These are phyloP conservation scores for Ceratina japonica DNA, from an alignment of 1,140 invertebrate species.

Conservation along the genomic window DNA sequence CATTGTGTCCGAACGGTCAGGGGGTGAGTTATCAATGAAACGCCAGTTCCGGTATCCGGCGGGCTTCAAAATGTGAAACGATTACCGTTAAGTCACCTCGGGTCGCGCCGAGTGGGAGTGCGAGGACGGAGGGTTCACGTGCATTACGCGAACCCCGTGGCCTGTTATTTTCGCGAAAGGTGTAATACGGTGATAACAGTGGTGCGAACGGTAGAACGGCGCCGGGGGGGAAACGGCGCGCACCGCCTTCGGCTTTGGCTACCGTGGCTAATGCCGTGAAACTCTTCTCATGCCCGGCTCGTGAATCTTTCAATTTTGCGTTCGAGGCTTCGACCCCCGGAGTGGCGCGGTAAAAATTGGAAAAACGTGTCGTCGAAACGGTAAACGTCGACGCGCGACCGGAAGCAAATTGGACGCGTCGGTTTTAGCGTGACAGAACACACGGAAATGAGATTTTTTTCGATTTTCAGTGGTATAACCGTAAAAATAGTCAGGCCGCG, in stretches of 20 bases:
- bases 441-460: too few relatives aligned
- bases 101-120: conserved; percentile 9
- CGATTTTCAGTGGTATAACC: too few relatives aligned
- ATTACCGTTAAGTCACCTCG: conserved; percentile 59
- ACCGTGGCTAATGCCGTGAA: background rate
- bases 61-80: conserved; percentile 25
- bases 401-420: too few relatives aligned
- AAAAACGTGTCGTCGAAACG: too few relatives aligned
- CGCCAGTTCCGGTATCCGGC: conserved; percentile 26
- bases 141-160: conserved; percentile 8
- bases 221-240: background rate
- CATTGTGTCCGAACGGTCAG: background rate
- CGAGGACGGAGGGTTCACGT: conserved; percentile 2
- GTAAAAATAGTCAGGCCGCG: too few relatives aligned
- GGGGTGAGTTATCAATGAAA: conserved; percentile 62
- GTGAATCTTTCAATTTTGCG: too few relatives aligned
- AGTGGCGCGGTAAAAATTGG: too few relatives aligned
- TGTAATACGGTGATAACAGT: conserved; percentile 47
- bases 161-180: conserved; percentile 36
- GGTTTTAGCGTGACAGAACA: too few relatives aligned
- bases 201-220: background rate
- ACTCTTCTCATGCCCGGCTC: too few relatives aligned
- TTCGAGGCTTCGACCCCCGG: too few relatives aligned
- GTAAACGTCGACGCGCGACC: too few relatives aligned
- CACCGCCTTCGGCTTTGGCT: background rate